A percentile compares a stretch with the other conserved stretches of the same genome.
These are phyloP conservation scores for Zapus hudsonius DNA, from an alignment of 2,113 vertebrate species.

Conservation along the genomic window DNA sequence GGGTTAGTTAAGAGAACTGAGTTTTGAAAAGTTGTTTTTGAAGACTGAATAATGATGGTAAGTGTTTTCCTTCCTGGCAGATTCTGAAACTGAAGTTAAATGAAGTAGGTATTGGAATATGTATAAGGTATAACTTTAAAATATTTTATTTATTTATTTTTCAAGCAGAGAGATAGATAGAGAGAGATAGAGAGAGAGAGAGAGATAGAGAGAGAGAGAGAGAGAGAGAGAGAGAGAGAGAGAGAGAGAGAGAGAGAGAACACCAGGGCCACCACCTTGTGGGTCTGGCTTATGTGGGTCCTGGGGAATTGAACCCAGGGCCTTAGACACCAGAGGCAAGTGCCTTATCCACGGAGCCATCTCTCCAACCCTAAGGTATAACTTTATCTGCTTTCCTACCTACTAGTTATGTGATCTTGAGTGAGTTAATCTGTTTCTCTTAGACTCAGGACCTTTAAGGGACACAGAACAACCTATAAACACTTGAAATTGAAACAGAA, in stretches of 20 bases:
- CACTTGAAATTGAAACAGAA: constrained; percentile 14
- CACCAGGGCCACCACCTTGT: no score
- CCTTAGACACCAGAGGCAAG: no score
- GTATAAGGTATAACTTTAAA: background rate
- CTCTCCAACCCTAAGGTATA: no score
- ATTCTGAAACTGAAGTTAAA: constrained; percentile 5
- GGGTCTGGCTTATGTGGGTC: no score
- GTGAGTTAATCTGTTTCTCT: background rate
- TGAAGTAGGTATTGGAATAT: background rate
- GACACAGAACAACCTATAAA: background rate
- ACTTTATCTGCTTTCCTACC: no score
- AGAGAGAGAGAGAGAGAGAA: no score
- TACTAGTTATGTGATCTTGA: background rate
- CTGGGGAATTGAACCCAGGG: no score
- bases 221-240: no score
- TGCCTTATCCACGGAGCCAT: no score
- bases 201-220: no score
- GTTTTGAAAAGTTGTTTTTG: background rate
- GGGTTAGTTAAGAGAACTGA: background rate
- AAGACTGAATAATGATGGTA: constrained; percentile 12
- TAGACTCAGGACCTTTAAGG: background rate
- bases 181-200: no score
- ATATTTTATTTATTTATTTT: constrained; percentile 17
- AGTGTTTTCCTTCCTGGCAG: background rate
- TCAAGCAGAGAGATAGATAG: no score